A percentile compares a stretch with the other conserved stretches of the same genome.
Evolutionary conservation across 2,797 vertebrate species (phyloP).

Genomic region (Megalops cyprinoides): DNA sequence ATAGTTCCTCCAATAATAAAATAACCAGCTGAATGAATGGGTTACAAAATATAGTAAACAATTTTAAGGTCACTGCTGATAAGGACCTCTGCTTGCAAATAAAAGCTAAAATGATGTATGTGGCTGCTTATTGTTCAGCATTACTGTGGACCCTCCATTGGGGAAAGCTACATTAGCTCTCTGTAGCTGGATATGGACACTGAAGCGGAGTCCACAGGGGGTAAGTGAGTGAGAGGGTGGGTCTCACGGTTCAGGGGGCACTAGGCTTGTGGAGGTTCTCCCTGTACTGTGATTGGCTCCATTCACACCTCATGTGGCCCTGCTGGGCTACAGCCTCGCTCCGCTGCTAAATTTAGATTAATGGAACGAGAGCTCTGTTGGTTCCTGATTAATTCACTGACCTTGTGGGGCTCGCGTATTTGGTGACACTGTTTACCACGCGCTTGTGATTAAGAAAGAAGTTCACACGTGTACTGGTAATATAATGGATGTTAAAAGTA

Average conservation of each 20-base stretch:
- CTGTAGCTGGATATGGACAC: background rate
- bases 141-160: background rate
- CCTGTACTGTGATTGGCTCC: background rate
- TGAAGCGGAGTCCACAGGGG: background rate
- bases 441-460: slow-evolving; percentile 4
- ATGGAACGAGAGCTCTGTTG: slow-evolving; percentile 23
- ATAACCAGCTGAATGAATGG: background rate
- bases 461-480: background rate
- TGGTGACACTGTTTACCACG: slow-evolving; percentile 17
- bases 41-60: background rate
- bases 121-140: background rate
- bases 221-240: background rate
- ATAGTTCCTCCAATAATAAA: background rate
- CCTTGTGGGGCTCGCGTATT: slow-evolving; percentile 29
- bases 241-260: slow-evolving; percentile 4
- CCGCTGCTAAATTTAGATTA: slow-evolving; percentile 34
- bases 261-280: background rate
- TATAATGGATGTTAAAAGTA: background rate
- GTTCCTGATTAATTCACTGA: slow-evolving; percentile 37
- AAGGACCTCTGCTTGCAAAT: background rate
- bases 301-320: slow-evolving; percentile 5
- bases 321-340: background rate
- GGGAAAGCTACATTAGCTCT: background rate
- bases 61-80: background rate
- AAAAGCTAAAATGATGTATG: background rate